Evolutionary conservation across 64 coral and sea anemone species (phyloP), one percentile per base, ranked within the genome.

Genomic region (Montipora efflorescens): DNA sequence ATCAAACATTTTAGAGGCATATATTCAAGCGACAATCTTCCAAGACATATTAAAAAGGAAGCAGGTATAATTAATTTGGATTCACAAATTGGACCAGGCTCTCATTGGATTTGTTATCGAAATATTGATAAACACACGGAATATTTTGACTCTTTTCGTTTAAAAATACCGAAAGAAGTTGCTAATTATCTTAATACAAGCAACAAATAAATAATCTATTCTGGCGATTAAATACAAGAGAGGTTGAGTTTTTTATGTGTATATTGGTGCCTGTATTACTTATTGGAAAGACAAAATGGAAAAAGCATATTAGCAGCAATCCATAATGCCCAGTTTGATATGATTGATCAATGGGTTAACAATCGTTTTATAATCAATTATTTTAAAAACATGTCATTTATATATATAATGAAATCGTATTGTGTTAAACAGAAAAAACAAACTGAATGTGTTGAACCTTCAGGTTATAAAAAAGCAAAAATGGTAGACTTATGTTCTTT

Each of bases 71-170:
- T 92, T 15, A 92, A 92, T 20, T 44, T 92, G 13, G 91, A 92
- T 84, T 4, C 12, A 7, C 9, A 25, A 0, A 22, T 48, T 1
- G 75, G 91, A 14, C 83, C 91, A 8, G 83, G 91, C 5, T 87
- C 55, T 0, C 91, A 87, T 49, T 93, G 91, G 83, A 59, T 79
- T 13, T 57, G 51, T 79, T 93, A 71, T 12, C 64, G 91, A 50
- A 93, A 93, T 72, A 5, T 68, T 0, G 18, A 92, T 0, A 61
- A 43, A 55, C 25, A n/a, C 22, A 45, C 52, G 0, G 91, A 93
- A 72, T 93, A 93, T 48, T 87, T 80, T 80, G 83, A 87, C 16
- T 15, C 15, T 44, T 93, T 93, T 57, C 75, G 91, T 21, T 49
- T 93, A 14, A n/a, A 4, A 5, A 80, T 87, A 57, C 83, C 83